These are phyloP conservation scores for Limenitis camilla DNA, from an alignment of 2,888 invertebrate genomes.

Conservation along the genomic window DNA sequence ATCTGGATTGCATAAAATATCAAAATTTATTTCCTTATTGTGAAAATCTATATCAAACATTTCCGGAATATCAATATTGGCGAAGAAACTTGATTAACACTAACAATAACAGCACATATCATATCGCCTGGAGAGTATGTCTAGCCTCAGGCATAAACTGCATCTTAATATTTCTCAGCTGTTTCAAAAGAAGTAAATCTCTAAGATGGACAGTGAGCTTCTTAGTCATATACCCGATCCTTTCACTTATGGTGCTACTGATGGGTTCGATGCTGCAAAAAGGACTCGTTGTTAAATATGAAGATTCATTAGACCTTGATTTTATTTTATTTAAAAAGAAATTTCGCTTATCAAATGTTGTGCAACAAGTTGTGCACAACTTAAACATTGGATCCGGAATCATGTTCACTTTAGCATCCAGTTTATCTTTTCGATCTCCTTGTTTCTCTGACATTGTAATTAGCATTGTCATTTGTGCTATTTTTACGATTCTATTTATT, in stretches of 20 bases:
- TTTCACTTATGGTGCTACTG: slow-evolving; percentile 38
- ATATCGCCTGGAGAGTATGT: slow-evolving; percentile 51
- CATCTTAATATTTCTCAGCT: slow-evolving; percentile 37
- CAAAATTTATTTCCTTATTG: slow-evolving; percentile 36
- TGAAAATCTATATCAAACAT: slow-evolving; percentile 37
- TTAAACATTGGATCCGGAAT: slow-evolving; percentile 50
- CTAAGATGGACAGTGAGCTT: slow-evolving; percentile 35
- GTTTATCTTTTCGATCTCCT: slow-evolving; percentile 46
- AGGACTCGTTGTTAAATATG: slow-evolving; percentile 46
- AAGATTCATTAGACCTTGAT: slow-evolving; percentile 42
- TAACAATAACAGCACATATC: slow-evolving; percentile 25
- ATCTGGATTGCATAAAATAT: slow-evolving; percentile 45
- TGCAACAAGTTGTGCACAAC: slow-evolving; percentile 38
- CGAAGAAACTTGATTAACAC: slow-evolving; percentile 30
- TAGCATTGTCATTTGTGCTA: slow-evolving; percentile 33
- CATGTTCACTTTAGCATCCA: slow-evolving; percentile 41
- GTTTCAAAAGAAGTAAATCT: slow-evolving; percentile 41
- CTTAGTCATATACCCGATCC: slow-evolving; percentile 37
- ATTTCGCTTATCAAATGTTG: slow-evolving; percentile 30
- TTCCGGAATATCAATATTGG: slow-evolving; percentile 59
- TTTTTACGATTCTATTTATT: slow-evolving; percentile 34
- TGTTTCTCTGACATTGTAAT: slow-evolving; percentile 51
- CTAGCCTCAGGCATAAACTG: slow-evolving; percentile 44
- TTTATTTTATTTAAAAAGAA: slow-evolving; percentile 35
- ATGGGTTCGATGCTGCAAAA: slow-evolving; percentile 58